Percentiles rank a stretch among this genome's conserved stretches.
These are phyloP conservation scores for Aplodontia rufa DNA, from an alignment of 2,113 vertebrate species.

Conservation along the genomic window DNA sequence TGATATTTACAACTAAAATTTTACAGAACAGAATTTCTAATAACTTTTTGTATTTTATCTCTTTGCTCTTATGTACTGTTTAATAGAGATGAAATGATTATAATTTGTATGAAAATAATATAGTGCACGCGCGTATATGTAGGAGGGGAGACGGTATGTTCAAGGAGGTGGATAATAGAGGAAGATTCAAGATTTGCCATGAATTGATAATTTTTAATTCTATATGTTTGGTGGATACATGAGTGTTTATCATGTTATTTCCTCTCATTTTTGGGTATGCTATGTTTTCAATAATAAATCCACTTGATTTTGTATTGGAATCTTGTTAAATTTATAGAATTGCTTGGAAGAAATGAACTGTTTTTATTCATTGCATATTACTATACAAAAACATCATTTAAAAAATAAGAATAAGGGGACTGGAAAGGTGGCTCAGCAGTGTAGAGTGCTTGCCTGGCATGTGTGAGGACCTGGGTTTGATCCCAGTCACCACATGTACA, in stretches of 20 bases:
- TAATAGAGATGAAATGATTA: not conserved
- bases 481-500: too few relatives aligned
- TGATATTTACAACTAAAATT: slow-evolving; percentile 34
- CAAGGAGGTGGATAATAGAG: not conserved
- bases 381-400: not conserved
- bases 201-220: slow-evolving; percentile 23
- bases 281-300: not conserved
- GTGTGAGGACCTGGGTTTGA: too few relatives aligned
- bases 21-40: not conserved
- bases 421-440: too few relatives aligned
- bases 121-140: not conserved
- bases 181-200: not conserved
- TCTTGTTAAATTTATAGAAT: slow-evolving; percentile 45
- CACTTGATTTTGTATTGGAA: not conserved
- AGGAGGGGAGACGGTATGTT: not conserved
- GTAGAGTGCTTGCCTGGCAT: too few relatives aligned
- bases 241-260: not conserved
- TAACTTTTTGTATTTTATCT: slow-evolving; percentile 27
- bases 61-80: not conserved
- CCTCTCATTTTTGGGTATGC: slow-evolving; percentile 1
- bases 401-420: too few relatives aligned
- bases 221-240: not conserved
- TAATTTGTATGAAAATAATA: slow-evolving; percentile 33
- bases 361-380: not conserved
- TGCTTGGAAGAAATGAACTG: not conserved